A percentile compares a stretch with the other conserved stretches of the same genome.
phyloP scores from a whole-genome alignment of 92 coral and sea anemone genomes.

The Porites rus region DNA sequence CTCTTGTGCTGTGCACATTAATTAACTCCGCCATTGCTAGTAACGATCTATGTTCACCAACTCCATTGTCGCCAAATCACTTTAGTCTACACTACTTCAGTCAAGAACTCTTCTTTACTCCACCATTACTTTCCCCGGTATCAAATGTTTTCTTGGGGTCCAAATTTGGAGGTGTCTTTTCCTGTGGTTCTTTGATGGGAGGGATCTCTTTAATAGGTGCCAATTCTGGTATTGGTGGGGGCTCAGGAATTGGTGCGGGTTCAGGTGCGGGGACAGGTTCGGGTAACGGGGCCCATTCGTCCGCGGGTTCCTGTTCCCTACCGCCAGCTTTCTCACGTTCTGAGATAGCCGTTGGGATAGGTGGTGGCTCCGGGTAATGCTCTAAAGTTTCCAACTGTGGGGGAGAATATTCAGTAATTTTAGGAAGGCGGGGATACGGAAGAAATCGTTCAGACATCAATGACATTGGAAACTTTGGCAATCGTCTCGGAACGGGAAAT shows the following conservation, averaged over 20 bases:
- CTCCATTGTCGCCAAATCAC: background rate
- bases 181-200: constrained; percentile 70
- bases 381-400: constrained; percentile 26
- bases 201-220: constrained; percentile 73
- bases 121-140: constrained; percentile 55
- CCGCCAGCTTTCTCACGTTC: constrained; percentile 35
- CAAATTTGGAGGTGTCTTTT: constrained; percentile 58
- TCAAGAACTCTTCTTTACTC: constrained; percentile 41
- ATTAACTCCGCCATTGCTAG: background rate
- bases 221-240: constrained; percentile 69
- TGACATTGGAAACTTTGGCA: constrained; percentile 20
- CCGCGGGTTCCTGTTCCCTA: constrained; percentile 52
- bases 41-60: background rate
- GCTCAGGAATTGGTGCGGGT: constrained; percentile 69
- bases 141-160: constrained; percentile 82
- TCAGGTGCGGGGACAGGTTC: constrained; percentile 77
- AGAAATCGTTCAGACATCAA: constrained; percentile 33
- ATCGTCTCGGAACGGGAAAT: constrained; percentile 8
- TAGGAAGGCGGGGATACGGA: constrained; percentile 36
- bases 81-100: background rate
- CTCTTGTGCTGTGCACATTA: too few relatives aligned
- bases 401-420: constrained; percentile 24
- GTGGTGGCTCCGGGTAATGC: constrained; percentile 32
- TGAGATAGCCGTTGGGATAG: constrained; percentile 41
- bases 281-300: constrained; percentile 62